Conservation (phyloP, 2,113 vertebrate species). For the Prietella phreatophila region DNA sequence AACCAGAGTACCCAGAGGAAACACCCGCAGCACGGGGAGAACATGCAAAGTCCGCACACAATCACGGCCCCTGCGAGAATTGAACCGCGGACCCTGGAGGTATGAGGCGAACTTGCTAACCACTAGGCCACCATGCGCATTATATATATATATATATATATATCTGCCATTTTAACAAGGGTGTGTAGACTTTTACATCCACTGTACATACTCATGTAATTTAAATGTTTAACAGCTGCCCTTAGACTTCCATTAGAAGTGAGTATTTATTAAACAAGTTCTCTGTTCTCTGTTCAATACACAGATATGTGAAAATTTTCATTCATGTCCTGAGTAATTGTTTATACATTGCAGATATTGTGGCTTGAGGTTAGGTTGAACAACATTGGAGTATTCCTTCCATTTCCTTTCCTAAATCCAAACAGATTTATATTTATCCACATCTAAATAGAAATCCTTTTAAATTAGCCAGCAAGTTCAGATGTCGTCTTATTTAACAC, state of each 20-base stretch:
- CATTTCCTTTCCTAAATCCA: not conserved
- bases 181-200: no score
- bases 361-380: not conserved
- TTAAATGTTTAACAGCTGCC: not conserved
- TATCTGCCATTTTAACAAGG: no score
- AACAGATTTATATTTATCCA: not conserved
- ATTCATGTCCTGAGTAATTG: not conserved
- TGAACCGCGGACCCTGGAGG: no score
- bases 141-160: no score
- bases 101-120: no score
- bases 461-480: not conserved
- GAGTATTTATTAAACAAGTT: not conserved
- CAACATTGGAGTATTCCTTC: not conserved
- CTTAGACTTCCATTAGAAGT: not conserved
- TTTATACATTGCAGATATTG: no score
- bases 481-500: not conserved
- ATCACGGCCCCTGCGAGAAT: no score
- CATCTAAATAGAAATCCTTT: constrained; percentile 9
- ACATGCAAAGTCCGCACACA: no score
- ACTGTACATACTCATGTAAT: not conserved
- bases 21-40: no score
- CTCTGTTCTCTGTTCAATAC: not conserved
- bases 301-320: not conserved
- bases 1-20: no score
- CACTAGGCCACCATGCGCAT: no score